Evolutionary conservation across 2,888 invertebrate species (phyloP).

Genomic region (Hyles lineata): DNA sequence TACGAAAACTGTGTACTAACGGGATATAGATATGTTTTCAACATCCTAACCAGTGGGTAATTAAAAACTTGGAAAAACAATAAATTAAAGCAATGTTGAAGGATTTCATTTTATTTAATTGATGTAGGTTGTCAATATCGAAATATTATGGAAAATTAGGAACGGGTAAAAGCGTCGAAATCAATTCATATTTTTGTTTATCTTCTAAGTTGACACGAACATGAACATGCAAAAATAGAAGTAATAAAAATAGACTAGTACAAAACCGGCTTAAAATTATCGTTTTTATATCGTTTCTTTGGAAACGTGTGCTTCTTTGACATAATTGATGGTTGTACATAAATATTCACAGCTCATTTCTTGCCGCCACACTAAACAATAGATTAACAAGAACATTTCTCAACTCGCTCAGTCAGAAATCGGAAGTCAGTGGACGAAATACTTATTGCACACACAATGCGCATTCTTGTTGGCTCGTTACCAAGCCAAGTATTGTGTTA

Average conservation of each 20-base stretch:
- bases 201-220: neutral
- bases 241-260: neutral
- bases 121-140: too few species aligned
- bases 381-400: slow-evolving; percentile 45
- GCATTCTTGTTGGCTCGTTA: slow-evolving; percentile 60
- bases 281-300: neutral
- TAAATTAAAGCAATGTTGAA: neutral
- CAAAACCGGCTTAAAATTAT: neutral
- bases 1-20: neutral
- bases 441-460: slow-evolving; percentile 59
- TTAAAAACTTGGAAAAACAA: neutral
- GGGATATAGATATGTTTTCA: neutral
- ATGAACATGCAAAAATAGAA: neutral
- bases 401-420: slow-evolving; percentile 46
- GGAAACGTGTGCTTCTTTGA: neutral
- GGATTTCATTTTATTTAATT: too few species aligned
- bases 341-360: slow-evolving; percentile 19
- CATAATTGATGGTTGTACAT: neutral
- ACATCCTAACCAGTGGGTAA: neutral
- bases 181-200: too few species aligned
- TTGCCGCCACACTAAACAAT: slow-evolving; percentile 39
- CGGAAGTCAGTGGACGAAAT: slow-evolving; percentile 59
- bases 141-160: too few species aligned
- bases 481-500: slow-evolving; percentile 40
- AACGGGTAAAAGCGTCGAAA: too few species aligned